Conservation (phyloP, 1,140 invertebrate species). For the Anastrepha obliqua region DNA sequence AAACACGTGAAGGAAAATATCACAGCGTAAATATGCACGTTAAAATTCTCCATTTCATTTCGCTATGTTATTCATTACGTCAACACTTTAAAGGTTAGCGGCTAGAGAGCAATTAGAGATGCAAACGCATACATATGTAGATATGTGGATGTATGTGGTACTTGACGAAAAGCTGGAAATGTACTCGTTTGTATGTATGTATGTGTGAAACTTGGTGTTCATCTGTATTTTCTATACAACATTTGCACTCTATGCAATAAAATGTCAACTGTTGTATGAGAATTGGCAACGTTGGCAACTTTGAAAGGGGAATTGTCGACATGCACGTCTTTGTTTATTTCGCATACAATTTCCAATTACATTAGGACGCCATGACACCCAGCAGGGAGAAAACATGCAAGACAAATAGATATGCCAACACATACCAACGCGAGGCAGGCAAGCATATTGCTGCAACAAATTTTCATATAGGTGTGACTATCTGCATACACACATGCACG, state of each 20-base stretch:
- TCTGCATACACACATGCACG: not conserved
- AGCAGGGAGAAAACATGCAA: constrained; percentile 22
- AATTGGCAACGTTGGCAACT: constrained; percentile 9
- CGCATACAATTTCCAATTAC: constrained; percentile 47
- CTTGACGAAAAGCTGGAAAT: not conserved
- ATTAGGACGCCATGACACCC: constrained; percentile 50
- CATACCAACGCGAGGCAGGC: not conserved
- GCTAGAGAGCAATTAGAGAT: constrained; percentile 48
- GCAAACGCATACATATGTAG: not conserved
- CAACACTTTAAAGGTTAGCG: constrained; percentile 41
- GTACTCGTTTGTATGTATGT: not conserved
- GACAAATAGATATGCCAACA: not conserved
- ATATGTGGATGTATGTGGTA: not conserved
- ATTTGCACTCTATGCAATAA: constrained; percentile 40
- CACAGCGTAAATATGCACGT: not conserved
- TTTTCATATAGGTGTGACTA: not conserved
- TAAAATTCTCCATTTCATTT: not conserved
- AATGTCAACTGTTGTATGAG: not conserved
- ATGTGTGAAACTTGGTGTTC: not conserved
- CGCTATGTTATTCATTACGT: constrained; percentile 28
- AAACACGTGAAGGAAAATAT: not conserved
- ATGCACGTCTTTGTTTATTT: constrained; percentile 52
- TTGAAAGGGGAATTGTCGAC: constrained; percentile 41
- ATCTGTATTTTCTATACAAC: not conserved
- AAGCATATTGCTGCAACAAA: too few species aligned